A percentile compares a stretch with the other conserved stretches of the same genome.
phyloP scores from a whole-genome alignment of 1,140 invertebrate genomes.

The Saxidomus purpurata region DNA sequence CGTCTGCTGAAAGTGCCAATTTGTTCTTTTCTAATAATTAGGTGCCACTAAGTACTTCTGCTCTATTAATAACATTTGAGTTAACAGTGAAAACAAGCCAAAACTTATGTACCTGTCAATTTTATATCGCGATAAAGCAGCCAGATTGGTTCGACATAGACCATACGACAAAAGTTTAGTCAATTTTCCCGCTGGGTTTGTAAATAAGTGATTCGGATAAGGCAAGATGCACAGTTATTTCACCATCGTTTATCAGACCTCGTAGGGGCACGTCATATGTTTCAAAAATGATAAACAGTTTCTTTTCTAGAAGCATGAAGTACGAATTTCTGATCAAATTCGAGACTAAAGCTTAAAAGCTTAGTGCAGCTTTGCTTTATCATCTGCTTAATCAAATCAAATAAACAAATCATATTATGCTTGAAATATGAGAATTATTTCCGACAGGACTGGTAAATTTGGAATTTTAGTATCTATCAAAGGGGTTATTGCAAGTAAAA shows the following conservation, averaged over 20 bases:
- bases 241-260: constrained; percentile 32
- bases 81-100: constrained; percentile 11
- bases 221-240: constrained; percentile 19
- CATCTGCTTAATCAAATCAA: constrained; percentile 22
- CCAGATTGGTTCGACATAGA: constrained; percentile 20
- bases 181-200: constrained; percentile 39
- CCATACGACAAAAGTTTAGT: constrained; percentile 45
- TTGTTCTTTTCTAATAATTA: constrained; percentile 12
- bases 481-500: not conserved
- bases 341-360: constrained; percentile 20
- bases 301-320: constrained; percentile 20
- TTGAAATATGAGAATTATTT: constrained; percentile 28
- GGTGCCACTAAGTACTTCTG: constrained; percentile 25
- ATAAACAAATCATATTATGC: constrained; percentile 46
- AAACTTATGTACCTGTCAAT: constrained; percentile 54
- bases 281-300: constrained; percentile 42
- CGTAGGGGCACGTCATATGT: constrained; percentile 41
- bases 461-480: constrained; percentile 9
- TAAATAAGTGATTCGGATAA: constrained; percentile 45
- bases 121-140: constrained; percentile 32
- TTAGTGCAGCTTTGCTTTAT: constrained; percentile 47
- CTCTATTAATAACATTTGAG: not conserved
- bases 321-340: constrained; percentile 38
- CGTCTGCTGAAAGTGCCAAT: constrained; percentile 37
- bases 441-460: not conserved